A percentile compares a stretch with the other conserved stretches of the same genome.
These are phyloP conservation scores for Nannobrachium achirus DNA, from an alignment of 2,113 vertebrate genomes.

Conservation along the genomic window DNA sequence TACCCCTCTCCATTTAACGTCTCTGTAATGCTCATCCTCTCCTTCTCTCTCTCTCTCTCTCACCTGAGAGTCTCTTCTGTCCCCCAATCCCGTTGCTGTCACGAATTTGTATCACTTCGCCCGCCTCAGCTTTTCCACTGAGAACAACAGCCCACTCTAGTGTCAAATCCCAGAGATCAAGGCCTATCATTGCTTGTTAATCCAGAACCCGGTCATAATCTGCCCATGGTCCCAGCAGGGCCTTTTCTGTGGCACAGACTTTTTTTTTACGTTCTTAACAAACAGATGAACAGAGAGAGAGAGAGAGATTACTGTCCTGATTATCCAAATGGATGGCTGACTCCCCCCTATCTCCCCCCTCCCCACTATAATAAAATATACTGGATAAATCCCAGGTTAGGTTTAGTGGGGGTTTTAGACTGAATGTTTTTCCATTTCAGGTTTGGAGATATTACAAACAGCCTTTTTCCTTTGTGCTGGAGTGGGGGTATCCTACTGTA, in stretches of 20 bases:
- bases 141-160: slow-evolving; percentile 9
- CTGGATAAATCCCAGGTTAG: background rate
- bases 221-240: background rate
- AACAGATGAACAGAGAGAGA: slow-evolving; percentile 20
- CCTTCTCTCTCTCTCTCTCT: background rate
- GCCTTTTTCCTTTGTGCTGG: background rate
- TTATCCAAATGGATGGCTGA: slow-evolving; percentile 33
- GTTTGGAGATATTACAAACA: background rate
- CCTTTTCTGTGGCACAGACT: background rate
- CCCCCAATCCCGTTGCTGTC: background rate
- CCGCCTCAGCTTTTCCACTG: background rate
- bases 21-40: slow-evolving; percentile 15
- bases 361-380: background rate
- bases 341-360: slow-evolving; percentile 10
- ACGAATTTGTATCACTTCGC: background rate
- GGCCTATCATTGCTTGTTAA: slow-evolving; percentile 7
- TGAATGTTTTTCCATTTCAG: slow-evolving; percentile 1
- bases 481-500: background rate
- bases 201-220: slow-evolving; percentile 19
- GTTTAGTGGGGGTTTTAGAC: too few relatives aligned
- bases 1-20: background rate
- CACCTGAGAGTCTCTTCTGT: background rate
- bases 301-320: slow-evolving; percentile 24
- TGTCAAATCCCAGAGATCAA: background rate
- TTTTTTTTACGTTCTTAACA: slow-evolving; percentile 7